A percentile compares a stretch with the other conserved stretches of the same genome.
Conservation (phyloP, 92 coral and sea anemone species). For the Heteractis magnifica region DNA sequence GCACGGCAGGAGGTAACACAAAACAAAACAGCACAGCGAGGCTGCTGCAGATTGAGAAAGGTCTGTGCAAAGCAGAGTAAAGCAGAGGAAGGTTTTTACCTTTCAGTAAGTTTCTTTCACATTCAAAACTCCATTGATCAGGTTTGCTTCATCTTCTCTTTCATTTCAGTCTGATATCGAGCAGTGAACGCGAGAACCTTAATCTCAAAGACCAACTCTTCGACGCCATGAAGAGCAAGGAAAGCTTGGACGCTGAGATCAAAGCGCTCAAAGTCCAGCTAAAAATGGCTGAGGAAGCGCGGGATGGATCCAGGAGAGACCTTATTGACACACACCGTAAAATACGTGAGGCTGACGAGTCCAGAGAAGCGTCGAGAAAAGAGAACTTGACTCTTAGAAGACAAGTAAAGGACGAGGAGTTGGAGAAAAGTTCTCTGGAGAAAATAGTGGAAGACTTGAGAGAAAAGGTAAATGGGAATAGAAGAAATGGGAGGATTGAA, state of each 20-base stretch:
- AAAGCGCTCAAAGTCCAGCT: slow-evolving; percentile 82
- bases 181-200: slow-evolving; percentile 1
- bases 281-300: slow-evolving; percentile 80
- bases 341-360: slow-evolving; percentile 70
- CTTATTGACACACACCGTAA: slow-evolving; percentile 81
- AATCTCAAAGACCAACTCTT: slow-evolving; percentile 59
- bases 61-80: no score
- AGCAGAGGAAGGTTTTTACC: no score
- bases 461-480: slow-evolving; percentile 55
- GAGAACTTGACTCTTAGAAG: slow-evolving; percentile 66
- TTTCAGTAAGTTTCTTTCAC: no score
- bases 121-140: neutral
- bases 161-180: slow-evolving; percentile 12
- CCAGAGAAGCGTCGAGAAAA: slow-evolving; percentile 62
- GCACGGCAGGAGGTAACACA: no score
- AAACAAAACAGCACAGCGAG: no score
- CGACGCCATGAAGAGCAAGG: slow-evolving; percentile 74
- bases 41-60: no score
- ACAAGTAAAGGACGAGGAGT: slow-evolving; percentile 65
- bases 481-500: neutral
- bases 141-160: neutral
- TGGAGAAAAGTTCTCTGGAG: slow-evolving; percentile 65
- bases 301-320: slow-evolving; percentile 74
- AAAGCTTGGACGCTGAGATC: slow-evolving; percentile 74
- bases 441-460: slow-evolving; percentile 64